Evolutionary conservation across 2,113 vertebrate species (phyloP).

Genomic region (Lasiurus borealis): DNA sequence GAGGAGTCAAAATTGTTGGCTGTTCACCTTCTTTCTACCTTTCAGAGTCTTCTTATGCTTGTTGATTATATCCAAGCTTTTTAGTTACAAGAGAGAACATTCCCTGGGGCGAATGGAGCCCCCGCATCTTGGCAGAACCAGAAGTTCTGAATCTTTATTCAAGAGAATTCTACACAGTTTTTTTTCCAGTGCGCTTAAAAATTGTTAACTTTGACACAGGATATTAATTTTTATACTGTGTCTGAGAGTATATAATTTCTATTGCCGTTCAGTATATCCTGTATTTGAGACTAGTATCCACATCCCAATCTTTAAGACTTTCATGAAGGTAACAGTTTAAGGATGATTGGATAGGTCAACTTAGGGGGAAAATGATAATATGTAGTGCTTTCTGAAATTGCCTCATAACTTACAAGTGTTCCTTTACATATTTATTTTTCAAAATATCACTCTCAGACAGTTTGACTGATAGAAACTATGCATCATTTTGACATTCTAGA

Average conservation of each 20-base stretch:
- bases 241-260: background rate
- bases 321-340: background rate
- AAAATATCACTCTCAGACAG: slow-evolving; percentile 41
- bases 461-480: slow-evolving; percentile 20
- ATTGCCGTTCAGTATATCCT: background rate
- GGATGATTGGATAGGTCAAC: slow-evolving; percentile 39
- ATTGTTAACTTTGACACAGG: slow-evolving; percentile 21
- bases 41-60: background rate
- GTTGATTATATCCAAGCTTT: background rate
- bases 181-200: background rate
- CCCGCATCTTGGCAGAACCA: background rate
- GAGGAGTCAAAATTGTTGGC: background rate
- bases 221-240: slow-evolving; percentile 27
- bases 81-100: background rate
- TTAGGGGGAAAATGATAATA: slow-evolving; percentile 1
- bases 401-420: slow-evolving; percentile 60
- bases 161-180: background rate
- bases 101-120: background rate
- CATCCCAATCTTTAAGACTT: slow-evolving; percentile 40
- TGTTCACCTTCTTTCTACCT: background rate
- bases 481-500: slow-evolving; percentile 57
- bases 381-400: slow-evolving; percentile 50
- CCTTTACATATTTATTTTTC: slow-evolving; percentile 64
- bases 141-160: background rate
- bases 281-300: background rate